Conservation (phyloP, 2,888 invertebrate genomes). For the Sinodicranocentrus sp. region DNA sequence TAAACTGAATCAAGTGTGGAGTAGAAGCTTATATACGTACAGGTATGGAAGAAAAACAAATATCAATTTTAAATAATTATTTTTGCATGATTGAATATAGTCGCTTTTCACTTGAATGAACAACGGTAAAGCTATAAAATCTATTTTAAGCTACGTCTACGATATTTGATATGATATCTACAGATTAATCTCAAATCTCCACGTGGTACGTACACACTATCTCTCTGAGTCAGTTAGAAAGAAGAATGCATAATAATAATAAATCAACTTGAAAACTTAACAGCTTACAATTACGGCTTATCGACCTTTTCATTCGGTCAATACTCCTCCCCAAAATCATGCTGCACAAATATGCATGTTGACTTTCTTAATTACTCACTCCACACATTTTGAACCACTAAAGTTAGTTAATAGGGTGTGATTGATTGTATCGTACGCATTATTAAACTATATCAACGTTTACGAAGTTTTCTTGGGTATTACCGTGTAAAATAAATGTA, state of each 20-base stretch:
- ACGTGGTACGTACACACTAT: constrained; percentile 4
- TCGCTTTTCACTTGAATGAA: constrained; percentile 52
- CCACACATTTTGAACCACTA: neutral
- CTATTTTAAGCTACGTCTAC: constrained; percentile 12
- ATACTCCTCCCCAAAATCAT: constrained; percentile 9
- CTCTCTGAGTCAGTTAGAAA: constrained; percentile 29
- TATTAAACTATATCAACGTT: neutral
- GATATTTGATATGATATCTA: neutral
- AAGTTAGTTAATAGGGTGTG: constrained; percentile 10
- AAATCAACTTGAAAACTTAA: neutral
- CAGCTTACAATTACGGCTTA: constrained; percentile 22
- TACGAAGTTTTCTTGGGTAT: neutral
- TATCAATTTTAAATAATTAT: constrained; percentile 55
- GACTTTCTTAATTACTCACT: constrained; percentile 13
- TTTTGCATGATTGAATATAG: constrained; percentile 64
- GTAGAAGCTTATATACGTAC: neutral
- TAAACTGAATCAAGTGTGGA: neutral
- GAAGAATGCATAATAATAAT: constrained; percentile 37
- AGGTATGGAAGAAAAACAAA: constrained; percentile 18
- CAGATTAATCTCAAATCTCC: constrained; percentile 24
- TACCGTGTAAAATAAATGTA: neutral
- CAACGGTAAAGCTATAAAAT: constrained; percentile 42
- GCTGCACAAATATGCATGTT: constrained; percentile 8
- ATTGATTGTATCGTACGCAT: neutral
- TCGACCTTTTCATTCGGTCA: constrained; percentile 41